Base-by-base conservation (phyloP, 1,140 invertebrate genomes). In the Drosophila arizonae region DNA sequence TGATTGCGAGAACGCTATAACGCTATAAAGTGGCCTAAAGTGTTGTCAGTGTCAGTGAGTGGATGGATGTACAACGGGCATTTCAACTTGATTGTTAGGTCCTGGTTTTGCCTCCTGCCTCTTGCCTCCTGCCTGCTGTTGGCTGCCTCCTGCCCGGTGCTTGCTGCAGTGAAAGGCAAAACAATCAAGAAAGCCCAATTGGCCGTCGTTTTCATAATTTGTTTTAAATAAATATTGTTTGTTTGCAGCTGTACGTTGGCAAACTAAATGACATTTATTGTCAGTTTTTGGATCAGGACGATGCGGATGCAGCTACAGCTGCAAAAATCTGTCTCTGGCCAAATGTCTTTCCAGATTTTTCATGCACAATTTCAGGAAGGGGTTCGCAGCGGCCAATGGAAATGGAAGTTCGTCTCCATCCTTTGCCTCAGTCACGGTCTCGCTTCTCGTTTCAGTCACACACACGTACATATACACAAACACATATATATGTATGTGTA, bases 181-280 rank as follows among this genome's bases (percentile, higher is more conserved):
- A 43, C 24, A 57, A 57, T 13, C 36, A 26, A 57, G 55, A 57
- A 39, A 50, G 28, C 48, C 45, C 64, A 66, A 65, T 66, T 79
- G 79, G 71, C 79, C 79, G 69, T 82, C 73, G 76, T 60, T 61
- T 68, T 64, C 67, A 70, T 84, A 84, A 84, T 84, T 84, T 85
- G 68, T 78, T 84, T 84, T 79, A 85, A 84, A 84, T 85, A 84
- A 84, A 85, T 85, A 77, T 85, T 80, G 79, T 79, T 84, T 81
- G 60, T 61, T 79, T 70, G 80, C 71, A 78, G 63, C 79, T 72
- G 79, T 64, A 66, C 41, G 55, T 36, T 66, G 69, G 58, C 63
- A 45, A 81, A 76, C 81, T 86, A 86, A 86, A 86, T 86, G 81
- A 86, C 81, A 86, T 86, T 86, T 86, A 86, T 86, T 87, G 81